Evolutionary conservation across 53 echinoderm and acorn worm species (phyloP), one percentile per base, ranked within the genome.

Genomic region (Holothuria scabra): DNA sequence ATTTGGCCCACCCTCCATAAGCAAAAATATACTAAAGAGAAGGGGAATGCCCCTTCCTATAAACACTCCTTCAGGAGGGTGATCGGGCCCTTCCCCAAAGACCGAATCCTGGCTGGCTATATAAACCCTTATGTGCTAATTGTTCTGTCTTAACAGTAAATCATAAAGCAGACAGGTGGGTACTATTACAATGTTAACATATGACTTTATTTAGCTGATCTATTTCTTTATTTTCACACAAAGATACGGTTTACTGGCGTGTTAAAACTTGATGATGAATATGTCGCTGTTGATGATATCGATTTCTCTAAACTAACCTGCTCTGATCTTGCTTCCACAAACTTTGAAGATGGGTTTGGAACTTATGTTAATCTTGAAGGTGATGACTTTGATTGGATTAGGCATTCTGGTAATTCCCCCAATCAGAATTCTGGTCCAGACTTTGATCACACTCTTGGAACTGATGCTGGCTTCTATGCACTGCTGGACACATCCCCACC

Each of bases 351-450:
- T 25, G 82, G 65, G 3, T 41, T 61, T 35, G 48, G 63, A 12
- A 82, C 63, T 38, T 82, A 82, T 14, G 20, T 32, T 21, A 63
- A 82, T 32, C 44, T 63, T 7, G 56, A 57, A 5, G 82, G 35
- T 19, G 95, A 95, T 67, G 71, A 95, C 32, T 92, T 95, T 86
- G 95, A 95, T 61, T 95, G 95, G 95, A 60, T 86, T 28, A 82
- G 86, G 25, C 83, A 69, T 26, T 85, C 90, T 57, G 95, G 95
- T 7, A 60, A 63, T 25, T 90, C 92, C 19, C 66, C 81, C 11
- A 85, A 90, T 11, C 76, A 44, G 32, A 83, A 82, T 59, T 92
- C 95, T 5, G 95, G 95, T 1, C 95, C 95, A 0, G 18, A 49
- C 5, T 35, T 46, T 1, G 95, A 95, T 56, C 95, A 95, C 41